A percentile compares a stretch with the other conserved stretches of the same genome.
Evolutionary conservation across 2,113 vertebrate species (phyloP).

Genomic region (Gobio gobio): DNA sequence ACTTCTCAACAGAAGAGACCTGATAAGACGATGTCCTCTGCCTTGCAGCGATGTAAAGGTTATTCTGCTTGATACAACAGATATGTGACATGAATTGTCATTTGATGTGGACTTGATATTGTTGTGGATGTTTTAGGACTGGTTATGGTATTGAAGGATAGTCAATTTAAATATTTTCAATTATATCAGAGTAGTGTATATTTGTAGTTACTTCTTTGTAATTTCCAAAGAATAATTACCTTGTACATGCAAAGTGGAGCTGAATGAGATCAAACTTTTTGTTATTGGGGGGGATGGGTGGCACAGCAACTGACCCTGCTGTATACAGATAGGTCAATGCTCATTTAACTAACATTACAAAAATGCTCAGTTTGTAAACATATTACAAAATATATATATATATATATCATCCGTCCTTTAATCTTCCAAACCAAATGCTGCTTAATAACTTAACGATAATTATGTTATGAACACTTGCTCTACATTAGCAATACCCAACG

Average conservation of each 20-base stretch:
- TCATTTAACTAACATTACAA: too few species aligned
- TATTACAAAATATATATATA: too few species aligned
- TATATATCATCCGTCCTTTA: too few species aligned
- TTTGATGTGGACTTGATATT: neutral
- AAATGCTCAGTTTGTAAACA: too few species aligned
- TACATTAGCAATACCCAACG: too few species aligned
- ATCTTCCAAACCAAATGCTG: too few species aligned
- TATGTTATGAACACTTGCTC: too few species aligned
- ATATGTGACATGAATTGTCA: neutral
- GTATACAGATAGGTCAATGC: too few species aligned
- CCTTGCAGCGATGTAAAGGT: conserved; percentile 48
- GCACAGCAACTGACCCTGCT: too few species aligned
- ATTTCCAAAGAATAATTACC: neutral
- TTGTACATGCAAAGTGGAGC: neutral
- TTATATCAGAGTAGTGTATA: neutral
- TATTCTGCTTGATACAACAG: conserved; percentile 30
- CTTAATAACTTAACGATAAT: too few species aligned
- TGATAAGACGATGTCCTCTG: conserved; percentile 24
- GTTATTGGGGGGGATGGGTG: too few species aligned
- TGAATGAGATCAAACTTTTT: neutral
- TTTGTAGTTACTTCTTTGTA: neutral
- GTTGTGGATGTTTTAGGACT: neutral
- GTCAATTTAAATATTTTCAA: neutral
- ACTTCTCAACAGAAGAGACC: conserved; percentile 9
- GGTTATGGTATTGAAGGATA: neutral